Percentiles rank a stretch among this genome's conserved stretches.
phyloP scores from a whole-genome alignment of 1,140 invertebrate genomes.

The Centruroides vittatus region DNA sequence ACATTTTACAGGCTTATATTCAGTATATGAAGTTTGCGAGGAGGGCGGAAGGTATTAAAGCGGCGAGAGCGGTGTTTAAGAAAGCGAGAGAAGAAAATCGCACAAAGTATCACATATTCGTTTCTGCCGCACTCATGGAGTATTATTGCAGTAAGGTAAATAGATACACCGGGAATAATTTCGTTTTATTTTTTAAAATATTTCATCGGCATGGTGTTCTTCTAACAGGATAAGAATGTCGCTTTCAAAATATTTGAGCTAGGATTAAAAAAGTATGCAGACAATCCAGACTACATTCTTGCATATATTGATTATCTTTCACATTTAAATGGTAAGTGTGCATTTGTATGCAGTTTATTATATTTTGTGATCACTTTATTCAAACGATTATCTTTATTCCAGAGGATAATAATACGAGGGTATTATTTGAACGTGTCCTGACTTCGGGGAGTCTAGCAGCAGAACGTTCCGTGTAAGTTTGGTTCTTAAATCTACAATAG shows the following conservation, averaged over 20 bases:
- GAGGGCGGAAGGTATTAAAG: constrained; percentile 93
- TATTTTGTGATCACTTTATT: not conserved
- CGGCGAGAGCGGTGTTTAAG: constrained; percentile 87
- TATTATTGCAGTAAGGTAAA: constrained; percentile 89
- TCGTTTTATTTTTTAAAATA: not conserved
- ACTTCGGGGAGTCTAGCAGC: constrained; percentile 81
- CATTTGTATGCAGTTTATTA: not conserved
- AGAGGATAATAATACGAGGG: constrained; percentile 99
- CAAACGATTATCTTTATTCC: constrained; percentile 17
- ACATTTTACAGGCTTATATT: constrained; percentile 60
- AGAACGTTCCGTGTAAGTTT: constrained; percentile 75
- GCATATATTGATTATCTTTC: constrained; percentile 95
- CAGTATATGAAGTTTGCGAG: constrained; percentile 99
- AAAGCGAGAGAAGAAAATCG: constrained; percentile 78
- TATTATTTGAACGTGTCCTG: constrained; percentile 90
- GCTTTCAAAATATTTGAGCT: constrained; percentile 97
- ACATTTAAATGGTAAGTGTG: constrained; percentile 76
- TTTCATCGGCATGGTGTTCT: not conserved
- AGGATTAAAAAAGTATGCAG: constrained; percentile 89
- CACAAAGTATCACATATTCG: constrained; percentile 82
- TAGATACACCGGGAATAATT: not conserved
- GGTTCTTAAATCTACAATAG: not conserved
- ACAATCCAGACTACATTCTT: constrained; percentile 85
- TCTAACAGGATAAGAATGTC: constrained; percentile 74
- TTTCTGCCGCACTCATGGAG: constrained; percentile 95